phyloP scores from a whole-genome alignment of 1,140 invertebrate genomes.

The Physella acuta region DNA sequence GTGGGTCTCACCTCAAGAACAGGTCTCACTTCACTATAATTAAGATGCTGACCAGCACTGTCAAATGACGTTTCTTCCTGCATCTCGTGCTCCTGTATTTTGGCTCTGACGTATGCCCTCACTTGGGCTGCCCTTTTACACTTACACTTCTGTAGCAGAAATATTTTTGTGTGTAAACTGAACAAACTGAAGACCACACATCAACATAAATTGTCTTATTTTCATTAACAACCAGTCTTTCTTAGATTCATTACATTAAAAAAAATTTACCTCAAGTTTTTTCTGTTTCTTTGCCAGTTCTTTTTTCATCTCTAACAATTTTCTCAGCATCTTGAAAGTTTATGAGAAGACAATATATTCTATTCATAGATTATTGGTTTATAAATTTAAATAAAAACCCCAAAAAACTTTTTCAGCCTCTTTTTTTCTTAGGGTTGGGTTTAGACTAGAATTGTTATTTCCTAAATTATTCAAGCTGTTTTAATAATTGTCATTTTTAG shows the following conservation, averaged over 20 bases:
- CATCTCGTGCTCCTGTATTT: background rate
- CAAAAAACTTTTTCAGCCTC: too few relatives aligned
- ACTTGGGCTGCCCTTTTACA: background rate
- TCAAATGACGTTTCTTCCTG: too few relatives aligned
- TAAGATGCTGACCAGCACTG: too few relatives aligned
- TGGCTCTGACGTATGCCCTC: background rate
- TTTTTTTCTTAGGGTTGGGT: too few relatives aligned
- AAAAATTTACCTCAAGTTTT: background rate
- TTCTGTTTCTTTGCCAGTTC: background rate
- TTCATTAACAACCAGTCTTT: background rate
- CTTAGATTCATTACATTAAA: background rate
- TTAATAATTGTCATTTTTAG: too few relatives aligned
- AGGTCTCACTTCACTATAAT: too few relatives aligned
- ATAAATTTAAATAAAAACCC: too few relatives aligned
- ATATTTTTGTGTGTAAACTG: background rate
- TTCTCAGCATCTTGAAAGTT: background rate
- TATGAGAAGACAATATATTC: too few relatives aligned
- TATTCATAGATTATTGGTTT: too few relatives aligned
- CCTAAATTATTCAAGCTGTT: too few relatives aligned
- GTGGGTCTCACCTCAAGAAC: too few relatives aligned
- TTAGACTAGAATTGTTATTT: too few relatives aligned
- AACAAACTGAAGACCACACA: background rate
- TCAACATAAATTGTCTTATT: background rate
- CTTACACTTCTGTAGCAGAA: background rate
- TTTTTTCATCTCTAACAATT: conserved; percentile 2